phyloP scores from a whole-genome alignment of 1,140 invertebrate genomes.

The Drosophila azteca region DNA sequence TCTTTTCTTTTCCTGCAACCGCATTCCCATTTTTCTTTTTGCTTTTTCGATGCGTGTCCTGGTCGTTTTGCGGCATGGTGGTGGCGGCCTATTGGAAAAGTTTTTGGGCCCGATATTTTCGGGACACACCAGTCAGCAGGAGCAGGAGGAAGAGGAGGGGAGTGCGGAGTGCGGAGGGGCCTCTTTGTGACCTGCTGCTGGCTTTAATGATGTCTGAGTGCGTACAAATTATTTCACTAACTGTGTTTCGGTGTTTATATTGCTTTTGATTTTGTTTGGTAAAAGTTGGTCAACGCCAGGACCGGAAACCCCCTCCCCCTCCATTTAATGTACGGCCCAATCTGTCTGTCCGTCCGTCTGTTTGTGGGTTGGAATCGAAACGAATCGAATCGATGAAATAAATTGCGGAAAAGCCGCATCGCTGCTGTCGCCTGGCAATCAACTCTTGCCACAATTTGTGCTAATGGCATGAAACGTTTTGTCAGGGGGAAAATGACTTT shows the following conservation, averaged over 20 bases:
- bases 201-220: slow-evolving; percentile 71
- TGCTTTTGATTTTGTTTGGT: slow-evolving; percentile 64
- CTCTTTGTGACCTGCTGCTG: slow-evolving; percentile 20
- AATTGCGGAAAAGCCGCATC: slow-evolving; percentile 46
- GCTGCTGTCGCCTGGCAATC: slow-evolving; percentile 25
- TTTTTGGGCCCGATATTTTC: slow-evolving; percentile 26
- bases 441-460: slow-evolving; percentile 15
- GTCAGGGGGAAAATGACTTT: slow-evolving; percentile 31
- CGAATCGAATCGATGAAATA: slow-evolving; percentile 58
- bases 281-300: slow-evolving; percentile 42
- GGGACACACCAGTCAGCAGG: too few relatives aligned
- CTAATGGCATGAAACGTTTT: slow-evolving; percentile 58
- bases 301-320: neutral
- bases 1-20: slow-evolving; percentile 16
- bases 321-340: slow-evolving; percentile 23
- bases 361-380: slow-evolving; percentile 14
- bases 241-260: slow-evolving; percentile 68
- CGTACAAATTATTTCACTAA: slow-evolving; percentile 76
- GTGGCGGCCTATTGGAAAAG: slow-evolving; percentile 56
- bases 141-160: neutral
- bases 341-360: neutral
- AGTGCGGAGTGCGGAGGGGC: too few relatives aligned
- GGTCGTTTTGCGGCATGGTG: slow-evolving; percentile 34
- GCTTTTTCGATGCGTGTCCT: slow-evolving; percentile 57
- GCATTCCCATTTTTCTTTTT: slow-evolving; percentile 8